These are phyloP conservation scores for Nicator chloris DNA, from an alignment of 2,113 vertebrate genomes.

Conservation along the genomic window DNA sequence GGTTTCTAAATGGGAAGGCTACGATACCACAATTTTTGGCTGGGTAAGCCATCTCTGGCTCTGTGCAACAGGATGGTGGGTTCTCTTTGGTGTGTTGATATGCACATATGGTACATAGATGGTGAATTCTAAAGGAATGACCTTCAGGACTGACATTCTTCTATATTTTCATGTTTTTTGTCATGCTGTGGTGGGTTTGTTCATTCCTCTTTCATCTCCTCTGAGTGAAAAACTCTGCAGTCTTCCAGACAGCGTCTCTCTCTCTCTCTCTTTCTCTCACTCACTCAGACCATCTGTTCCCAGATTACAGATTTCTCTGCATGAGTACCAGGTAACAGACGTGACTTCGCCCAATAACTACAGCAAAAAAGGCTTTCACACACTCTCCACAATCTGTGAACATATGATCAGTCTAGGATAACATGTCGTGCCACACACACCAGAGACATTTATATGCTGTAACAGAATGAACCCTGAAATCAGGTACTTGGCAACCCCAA, in stretches of 20 bases:
- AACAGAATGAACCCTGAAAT: constrained; percentile 53
- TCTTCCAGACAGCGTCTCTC: constrained; percentile 52
- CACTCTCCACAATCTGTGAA: constrained; percentile 64
- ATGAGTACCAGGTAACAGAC: constrained; percentile 70
- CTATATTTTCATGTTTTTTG: constrained; percentile 51
- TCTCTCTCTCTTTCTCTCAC: constrained; percentile 15
- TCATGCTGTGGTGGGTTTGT: constrained; percentile 31
- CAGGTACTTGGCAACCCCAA: constrained; percentile 26
- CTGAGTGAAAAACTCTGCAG: constrained; percentile 1
- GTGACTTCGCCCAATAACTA: constrained; percentile 53
- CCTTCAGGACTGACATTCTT: constrained; percentile 54
- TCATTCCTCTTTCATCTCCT: constrained; percentile 49
- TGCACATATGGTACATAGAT: neutral
- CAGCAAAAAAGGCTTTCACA: constrained; percentile 66
- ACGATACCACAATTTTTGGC: neutral
- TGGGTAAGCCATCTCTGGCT: neutral
- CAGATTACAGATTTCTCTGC: constrained; percentile 64
- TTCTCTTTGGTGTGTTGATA: neutral
- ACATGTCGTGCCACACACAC: constrained; percentile 54
- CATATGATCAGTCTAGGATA: constrained; percentile 70
- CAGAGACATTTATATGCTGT: constrained; percentile 41
- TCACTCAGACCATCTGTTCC: constrained; percentile 68
- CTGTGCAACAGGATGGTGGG: neutral
- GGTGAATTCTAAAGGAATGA: constrained; percentile 47
- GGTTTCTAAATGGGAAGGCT: neutral